Evolutionary conservation across 2,888 invertebrate genomes (phyloP).

Genomic region (Lepeophtheirus nordmannii): DNA sequence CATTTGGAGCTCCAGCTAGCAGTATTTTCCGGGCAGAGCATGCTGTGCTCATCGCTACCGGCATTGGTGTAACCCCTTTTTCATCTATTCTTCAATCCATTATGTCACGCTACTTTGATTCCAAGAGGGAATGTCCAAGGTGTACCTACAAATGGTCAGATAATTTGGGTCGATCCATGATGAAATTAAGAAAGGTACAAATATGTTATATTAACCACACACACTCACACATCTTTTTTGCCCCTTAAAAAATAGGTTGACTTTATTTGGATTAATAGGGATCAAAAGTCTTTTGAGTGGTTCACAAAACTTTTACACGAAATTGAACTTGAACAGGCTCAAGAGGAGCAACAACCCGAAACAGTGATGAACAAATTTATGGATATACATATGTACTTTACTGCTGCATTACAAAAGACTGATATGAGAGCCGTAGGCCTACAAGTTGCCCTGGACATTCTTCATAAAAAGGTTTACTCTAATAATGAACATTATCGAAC

Average conservation of each 20-base stretch:
- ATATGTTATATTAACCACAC: too few relatives aligned
- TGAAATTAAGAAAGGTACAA: background rate
- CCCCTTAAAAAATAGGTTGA: constrained; percentile 32
- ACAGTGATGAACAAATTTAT: constrained; percentile 34
- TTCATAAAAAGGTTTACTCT: constrained; percentile 12
- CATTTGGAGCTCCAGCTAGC: constrained; percentile 85
- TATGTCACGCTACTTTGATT: constrained; percentile 79
- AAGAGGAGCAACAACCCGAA: constrained; percentile 26
- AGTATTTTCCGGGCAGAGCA: constrained; percentile 88
- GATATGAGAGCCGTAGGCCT: constrained; percentile 18
- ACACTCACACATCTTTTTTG: background rate
- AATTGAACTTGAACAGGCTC: constrained; percentile 32
- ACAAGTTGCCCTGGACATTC: constrained; percentile 16
- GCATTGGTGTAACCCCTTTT: constrained; percentile 91
- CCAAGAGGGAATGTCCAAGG: constrained; percentile 64
- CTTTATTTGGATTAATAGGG: constrained; percentile 36
- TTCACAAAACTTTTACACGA: constrained; percentile 33
- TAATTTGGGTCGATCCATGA: constrained; percentile 39
- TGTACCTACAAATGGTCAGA: constrained; percentile 73
- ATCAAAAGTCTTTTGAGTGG: constrained; percentile 35
- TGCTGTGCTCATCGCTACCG: constrained; percentile 81
- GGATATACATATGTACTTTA: constrained; percentile 27
- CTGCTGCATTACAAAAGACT: constrained; percentile 19
- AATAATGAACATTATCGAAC: background rate
- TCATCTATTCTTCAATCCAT: constrained; percentile 85